These are phyloP conservation scores for Pantherophis guttatus DNA, from an alignment of 2,113 vertebrate species.

Conservation along the genomic window DNA sequence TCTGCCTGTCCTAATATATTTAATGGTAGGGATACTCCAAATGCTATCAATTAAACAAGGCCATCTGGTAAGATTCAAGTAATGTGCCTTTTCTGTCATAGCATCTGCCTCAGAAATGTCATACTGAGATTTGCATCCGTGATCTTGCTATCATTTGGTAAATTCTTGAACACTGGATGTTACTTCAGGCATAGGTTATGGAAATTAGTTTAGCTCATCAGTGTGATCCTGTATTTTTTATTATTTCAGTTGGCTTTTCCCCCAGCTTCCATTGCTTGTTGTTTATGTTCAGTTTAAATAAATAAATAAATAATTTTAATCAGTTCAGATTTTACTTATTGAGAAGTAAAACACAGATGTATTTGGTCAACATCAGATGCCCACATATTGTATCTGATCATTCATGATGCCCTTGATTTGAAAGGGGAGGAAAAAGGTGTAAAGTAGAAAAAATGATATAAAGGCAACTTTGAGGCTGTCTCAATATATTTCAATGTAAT, in stretches of 20 bases:
- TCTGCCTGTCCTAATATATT: neutral
- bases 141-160: neutral
- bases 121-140: neutral
- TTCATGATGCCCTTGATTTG: neutral
- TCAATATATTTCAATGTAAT: neutral
- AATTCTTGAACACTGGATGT: neutral
- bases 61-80: neutral
- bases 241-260: neutral
- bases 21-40: neutral
- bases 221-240: neutral
- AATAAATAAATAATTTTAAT: neutral
- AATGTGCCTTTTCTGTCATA: neutral
- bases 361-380: neutral
- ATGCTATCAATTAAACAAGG: neutral
- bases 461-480: neutral
- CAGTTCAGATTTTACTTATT: neutral
- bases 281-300: neutral
- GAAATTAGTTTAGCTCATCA: neutral
- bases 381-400: neutral
- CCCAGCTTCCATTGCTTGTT: neutral
- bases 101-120: neutral
- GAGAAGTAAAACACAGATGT: neutral
- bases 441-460: neutral
- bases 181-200: neutral
- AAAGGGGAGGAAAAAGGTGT: neutral